Conservation (phyloP, 2,888 invertebrate genomes). For the Thymelicus acteon region DNA sequence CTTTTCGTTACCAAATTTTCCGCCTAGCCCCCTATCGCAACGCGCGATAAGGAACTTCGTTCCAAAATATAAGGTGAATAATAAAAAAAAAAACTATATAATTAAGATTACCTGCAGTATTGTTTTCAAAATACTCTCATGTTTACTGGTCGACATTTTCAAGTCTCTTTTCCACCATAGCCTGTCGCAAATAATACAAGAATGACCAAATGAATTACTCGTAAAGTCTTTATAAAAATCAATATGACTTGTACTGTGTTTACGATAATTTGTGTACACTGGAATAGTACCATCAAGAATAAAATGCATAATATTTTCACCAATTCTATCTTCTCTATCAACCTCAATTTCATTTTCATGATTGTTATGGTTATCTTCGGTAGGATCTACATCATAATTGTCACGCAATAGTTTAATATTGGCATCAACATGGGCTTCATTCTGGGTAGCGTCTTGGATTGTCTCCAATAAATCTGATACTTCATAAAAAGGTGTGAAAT, state of each 20-base stretch:
- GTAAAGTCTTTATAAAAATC: conserved; percentile 44
- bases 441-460: conserved; percentile 32
- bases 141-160: conserved; percentile 45
- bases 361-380: conserved; percentile 48
- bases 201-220: conserved; percentile 45
- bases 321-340: conserved; percentile 46
- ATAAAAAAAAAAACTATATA: conserved; percentile 27
- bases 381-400: conserved; percentile 47
- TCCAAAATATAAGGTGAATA: conserved; percentile 43
- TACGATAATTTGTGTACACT: conserved; percentile 48
- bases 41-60: too few species aligned
- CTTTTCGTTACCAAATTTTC: too few species aligned
- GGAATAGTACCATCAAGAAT: conserved; percentile 49
- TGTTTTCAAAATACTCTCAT: conserved; percentile 45
- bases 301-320: conserved; percentile 48
- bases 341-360: conserved; percentile 43
- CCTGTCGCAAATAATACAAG: conserved; percentile 48
- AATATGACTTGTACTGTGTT: conserved; percentile 42
- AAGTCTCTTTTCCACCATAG: conserved; percentile 45
- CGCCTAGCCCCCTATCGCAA: too few species aligned
- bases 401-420: conserved; percentile 47
- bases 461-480: conserved; percentile 45
- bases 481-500: conserved; percentile 48
- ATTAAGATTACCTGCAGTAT: conserved; percentile 41
- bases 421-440: conserved; percentile 47